Percentiles rank a stretch among this genome's conserved stretches.
Conservation (phyloP, 2,113 vertebrate genomes). For the Microcebus ravelobensis region DNA sequence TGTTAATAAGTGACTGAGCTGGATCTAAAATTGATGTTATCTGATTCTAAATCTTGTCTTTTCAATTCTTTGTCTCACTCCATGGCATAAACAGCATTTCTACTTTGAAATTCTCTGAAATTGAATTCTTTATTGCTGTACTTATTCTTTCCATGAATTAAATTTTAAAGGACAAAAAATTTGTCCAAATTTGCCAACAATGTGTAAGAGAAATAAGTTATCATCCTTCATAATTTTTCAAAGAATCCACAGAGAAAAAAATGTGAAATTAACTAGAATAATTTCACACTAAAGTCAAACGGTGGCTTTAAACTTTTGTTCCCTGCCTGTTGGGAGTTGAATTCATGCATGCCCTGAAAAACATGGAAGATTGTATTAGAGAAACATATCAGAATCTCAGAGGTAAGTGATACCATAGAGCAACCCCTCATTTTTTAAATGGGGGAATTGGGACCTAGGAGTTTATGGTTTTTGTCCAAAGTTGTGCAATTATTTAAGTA, state of each 20-base stretch:
- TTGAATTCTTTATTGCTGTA: neutral
- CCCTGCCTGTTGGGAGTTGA: neutral
- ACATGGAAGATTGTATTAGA: neutral
- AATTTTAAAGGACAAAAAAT: neutral
- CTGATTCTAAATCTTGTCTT: neutral
- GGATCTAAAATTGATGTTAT: neutral
- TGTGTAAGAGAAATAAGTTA: neutral
- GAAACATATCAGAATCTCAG: neutral
- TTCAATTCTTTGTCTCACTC: neutral
- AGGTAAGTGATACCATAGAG: neutral
- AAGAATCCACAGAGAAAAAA: conserved; percentile 51
- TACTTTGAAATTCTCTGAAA: neutral
- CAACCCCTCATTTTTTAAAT: neutral
- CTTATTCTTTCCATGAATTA: neutral
- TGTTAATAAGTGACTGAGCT: neutral
- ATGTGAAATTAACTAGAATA: neutral
- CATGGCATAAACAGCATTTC: neutral
- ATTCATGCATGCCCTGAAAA: neutral
- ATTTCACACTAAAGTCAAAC: neutral
- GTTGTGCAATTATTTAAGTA: neutral
- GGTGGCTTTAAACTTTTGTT: neutral
- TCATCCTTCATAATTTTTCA: neutral
- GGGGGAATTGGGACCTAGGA: neutral
- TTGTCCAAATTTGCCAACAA: neutral
- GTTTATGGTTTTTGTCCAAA: neutral